phyloP scores from a whole-genome alignment of 2,888 invertebrate genomes.

The Cryptocephalus moraei region DNA sequence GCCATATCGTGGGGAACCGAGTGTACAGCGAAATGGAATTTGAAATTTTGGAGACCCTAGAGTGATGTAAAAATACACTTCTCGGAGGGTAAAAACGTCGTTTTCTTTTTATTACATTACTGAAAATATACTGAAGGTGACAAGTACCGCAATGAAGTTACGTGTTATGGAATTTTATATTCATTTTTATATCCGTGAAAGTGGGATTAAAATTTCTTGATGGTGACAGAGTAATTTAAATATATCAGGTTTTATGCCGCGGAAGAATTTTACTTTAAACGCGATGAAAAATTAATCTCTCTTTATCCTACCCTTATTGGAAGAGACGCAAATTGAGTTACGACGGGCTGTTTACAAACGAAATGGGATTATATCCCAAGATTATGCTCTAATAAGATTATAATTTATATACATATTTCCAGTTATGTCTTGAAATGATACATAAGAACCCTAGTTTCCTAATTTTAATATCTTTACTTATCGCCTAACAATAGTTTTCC shows the following conservation, averaged over 20 bases:
- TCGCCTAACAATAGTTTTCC: too few relatives aligned
- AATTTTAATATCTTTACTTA: too few relatives aligned
- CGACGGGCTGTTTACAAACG: conserved; percentile 1
- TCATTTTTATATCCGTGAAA: conserved; percentile 36
- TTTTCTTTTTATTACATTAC: conserved; percentile 39
- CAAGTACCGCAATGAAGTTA: conserved; percentile 37
- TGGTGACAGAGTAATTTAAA: conserved; percentile 34
- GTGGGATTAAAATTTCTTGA: conserved; percentile 38
- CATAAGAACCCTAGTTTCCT: too few relatives aligned
- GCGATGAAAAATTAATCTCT: conserved; percentile 8
- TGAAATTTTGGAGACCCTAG: conserved; percentile 37
- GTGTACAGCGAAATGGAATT: conserved; percentile 37
- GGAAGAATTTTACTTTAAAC: conserved; percentile 11
- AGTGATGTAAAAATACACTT: conserved; percentile 42
- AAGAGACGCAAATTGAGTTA: conserved; percentile 7
- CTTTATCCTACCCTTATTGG: conserved; percentile 7
- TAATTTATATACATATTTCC: background rate
- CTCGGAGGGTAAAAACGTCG: conserved; percentile 35
- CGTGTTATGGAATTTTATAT: conserved; percentile 39
- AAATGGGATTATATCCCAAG: conserved; percentile 1
- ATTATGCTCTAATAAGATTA: background rate
- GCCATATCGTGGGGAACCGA: conserved; percentile 26
- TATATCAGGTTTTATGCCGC: conserved; percentile 29
- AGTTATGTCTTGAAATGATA: too few relatives aligned
- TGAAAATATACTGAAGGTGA: conserved; percentile 37